These are phyloP conservation scores for Notocelia uddmanniana DNA, from an alignment of 2,888 invertebrate genomes.

Conservation along the genomic window DNA sequence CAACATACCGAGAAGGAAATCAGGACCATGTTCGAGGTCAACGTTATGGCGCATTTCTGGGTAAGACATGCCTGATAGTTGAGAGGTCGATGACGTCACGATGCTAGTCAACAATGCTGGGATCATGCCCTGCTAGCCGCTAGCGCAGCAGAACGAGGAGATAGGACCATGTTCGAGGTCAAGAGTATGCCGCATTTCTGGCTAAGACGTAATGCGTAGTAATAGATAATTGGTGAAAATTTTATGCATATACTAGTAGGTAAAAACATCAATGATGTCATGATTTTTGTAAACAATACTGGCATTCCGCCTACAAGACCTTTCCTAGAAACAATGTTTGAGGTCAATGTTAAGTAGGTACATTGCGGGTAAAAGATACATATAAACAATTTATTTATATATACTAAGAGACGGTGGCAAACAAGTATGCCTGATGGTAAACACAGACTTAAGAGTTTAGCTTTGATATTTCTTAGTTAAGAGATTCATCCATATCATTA, in stretches of 20 bases:
- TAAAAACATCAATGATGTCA: background rate
- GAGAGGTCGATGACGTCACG: constrained; percentile 91
- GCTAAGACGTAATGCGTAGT: constrained; percentile 86
- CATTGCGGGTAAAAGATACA: background rate
- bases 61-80: constrained; percentile 79
- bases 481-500: no score
- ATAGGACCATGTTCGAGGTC: constrained; percentile 88
- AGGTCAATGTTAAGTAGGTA: background rate
- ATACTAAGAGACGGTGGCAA: no score
- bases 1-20: constrained; percentile 89
- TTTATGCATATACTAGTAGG: no score
- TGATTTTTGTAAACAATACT: background rate
- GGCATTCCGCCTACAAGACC: background rate
- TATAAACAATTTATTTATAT: no score
- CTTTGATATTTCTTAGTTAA: no score
- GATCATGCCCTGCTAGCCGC: constrained; percentile 91
- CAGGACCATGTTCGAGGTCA: constrained; percentile 89
- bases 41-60: constrained; percentile 93
- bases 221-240: no score
- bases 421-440: no score
- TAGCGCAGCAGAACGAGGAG: constrained; percentile 87
- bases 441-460: no score
- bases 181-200: constrained; percentile 93
- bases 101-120: constrained; percentile 95
- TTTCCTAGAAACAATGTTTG: background rate